Evolutionary conservation across 2,797 vertebrate genomes (phyloP).

Genomic region (Myotis pilosus): DNA sequence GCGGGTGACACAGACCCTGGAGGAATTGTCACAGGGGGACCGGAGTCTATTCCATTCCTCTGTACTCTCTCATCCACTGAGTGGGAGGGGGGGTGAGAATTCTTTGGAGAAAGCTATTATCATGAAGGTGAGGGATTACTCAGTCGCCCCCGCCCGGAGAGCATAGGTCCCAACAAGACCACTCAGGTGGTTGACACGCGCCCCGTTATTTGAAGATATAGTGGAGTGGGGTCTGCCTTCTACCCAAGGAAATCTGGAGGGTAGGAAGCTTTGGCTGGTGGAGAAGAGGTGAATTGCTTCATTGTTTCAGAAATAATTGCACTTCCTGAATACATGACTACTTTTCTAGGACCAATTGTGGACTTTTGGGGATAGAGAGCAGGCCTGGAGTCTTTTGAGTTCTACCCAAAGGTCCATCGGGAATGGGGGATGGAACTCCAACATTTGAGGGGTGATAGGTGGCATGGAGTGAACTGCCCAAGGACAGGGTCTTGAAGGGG

Average conservation of each 20-base stretch:
- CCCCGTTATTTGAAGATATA: background rate
- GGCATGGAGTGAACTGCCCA: background rate
- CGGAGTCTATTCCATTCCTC: background rate
- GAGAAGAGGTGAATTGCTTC: background rate
- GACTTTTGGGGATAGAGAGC: background rate
- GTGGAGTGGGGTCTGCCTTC: background rate
- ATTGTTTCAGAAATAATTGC: background rate
- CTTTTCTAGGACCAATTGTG: background rate
- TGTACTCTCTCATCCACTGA: background rate
- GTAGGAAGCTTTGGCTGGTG: background rate
- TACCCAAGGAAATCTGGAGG: background rate
- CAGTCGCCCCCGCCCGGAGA: no score
- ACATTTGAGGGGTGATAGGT: no score
- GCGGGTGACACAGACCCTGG: background rate
- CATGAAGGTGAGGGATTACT: background rate
- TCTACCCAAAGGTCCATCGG: background rate
- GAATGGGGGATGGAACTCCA: background rate
- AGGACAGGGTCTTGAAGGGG: background rate
- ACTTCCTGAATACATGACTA: background rate
- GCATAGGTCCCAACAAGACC: background rate
- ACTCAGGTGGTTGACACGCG: background rate
- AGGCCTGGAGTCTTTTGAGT: background rate
- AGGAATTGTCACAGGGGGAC: background rate
- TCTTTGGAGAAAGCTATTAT: background rate
- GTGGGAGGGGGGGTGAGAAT: background rate